Evolutionary conservation across 1,140 invertebrate species (phyloP), one percentile per base, ranked within the genome.

Genomic region (Periplaneta americana): DNA sequence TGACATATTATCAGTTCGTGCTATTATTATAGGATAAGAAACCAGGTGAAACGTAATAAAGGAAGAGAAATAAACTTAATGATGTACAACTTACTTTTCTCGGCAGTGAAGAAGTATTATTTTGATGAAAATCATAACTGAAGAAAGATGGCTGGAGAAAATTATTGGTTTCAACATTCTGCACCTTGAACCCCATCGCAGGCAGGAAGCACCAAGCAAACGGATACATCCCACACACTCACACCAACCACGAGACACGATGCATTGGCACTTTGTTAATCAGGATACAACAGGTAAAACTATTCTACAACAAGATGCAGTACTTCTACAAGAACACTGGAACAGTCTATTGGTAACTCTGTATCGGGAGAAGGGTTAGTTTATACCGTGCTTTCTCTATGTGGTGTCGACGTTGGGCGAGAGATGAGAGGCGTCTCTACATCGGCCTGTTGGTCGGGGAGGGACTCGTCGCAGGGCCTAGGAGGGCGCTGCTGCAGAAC

Each of bases 331-430:
- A 31, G 75, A 10, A 34, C 33, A 34, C 75, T 77, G 31, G 5
- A 77, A 17, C 32, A 77, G 31, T 28, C 48, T 66, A 66, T 18
- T 34, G 35, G 48, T 66, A 66, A 66, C 48, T 28, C 15, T 66
- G 22, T 66, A 66, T n/a, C 28, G 39, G 39, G 28, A 34, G 34
- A 1, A 74, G 66, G 81, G 18, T 37, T 34, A 74, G 11, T 34
- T 79, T 84, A 86, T 85, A 86, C 85, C 85, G 84, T 85, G 84
- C 84, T 86, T 80, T 86, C 85, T 77, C 84, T 83, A 75, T 79
- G 82, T 32, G 66, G 48, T 66, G 48, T 66, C 48, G 48, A 66
- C 13, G 22, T 79, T 80, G n/a, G 82, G 32, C 32, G 57, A 17
- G 79, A 48, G 74, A 84, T 83, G 22, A 85, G 81, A 31, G 83